These are phyloP conservation scores for Tichodroma muraria DNA, from an alignment of 2,113 vertebrate species.

Conservation along the genomic window DNA sequence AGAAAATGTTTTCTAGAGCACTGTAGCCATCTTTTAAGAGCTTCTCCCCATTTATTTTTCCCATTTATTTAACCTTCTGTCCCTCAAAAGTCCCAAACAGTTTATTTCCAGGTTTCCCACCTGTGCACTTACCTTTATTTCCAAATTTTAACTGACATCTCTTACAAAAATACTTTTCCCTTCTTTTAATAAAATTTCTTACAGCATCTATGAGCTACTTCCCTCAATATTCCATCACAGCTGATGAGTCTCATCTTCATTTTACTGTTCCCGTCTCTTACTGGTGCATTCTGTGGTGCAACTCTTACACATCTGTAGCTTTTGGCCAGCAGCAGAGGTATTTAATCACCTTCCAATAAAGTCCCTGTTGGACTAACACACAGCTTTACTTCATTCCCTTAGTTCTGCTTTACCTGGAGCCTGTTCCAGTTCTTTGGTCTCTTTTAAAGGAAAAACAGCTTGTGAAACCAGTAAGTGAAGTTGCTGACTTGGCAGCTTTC, in stretches of 20 bases:
- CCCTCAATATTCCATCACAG: not conserved
- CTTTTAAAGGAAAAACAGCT: not conserved
- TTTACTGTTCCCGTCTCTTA: not conserved
- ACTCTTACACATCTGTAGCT: accelerated
- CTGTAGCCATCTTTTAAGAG: not conserved
- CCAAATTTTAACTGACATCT: not conserved
- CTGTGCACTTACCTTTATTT: not conserved
- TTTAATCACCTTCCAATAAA: not conserved
- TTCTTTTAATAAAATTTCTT: not conserved
- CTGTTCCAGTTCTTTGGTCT: not conserved
- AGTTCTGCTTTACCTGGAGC: not conserved
- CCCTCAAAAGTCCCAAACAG: not conserved
- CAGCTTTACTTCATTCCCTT: not conserved
- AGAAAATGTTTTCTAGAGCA: not conserved
- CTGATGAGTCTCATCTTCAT: accelerated
- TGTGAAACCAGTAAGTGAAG: not conserved
- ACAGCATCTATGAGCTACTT: not conserved
- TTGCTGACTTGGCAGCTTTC: not conserved
- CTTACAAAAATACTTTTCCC: not conserved
- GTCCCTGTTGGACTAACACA: not conserved
- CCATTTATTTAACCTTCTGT: not conserved
- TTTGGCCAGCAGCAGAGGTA: not conserved
- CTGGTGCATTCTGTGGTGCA: not conserved
- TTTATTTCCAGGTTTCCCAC: not conserved
- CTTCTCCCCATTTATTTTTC: not conserved